These are phyloP conservation scores for Diabrotica balteata DNA, from an alignment of 2,888 invertebrate genomes.

Conservation along the genomic window DNA sequence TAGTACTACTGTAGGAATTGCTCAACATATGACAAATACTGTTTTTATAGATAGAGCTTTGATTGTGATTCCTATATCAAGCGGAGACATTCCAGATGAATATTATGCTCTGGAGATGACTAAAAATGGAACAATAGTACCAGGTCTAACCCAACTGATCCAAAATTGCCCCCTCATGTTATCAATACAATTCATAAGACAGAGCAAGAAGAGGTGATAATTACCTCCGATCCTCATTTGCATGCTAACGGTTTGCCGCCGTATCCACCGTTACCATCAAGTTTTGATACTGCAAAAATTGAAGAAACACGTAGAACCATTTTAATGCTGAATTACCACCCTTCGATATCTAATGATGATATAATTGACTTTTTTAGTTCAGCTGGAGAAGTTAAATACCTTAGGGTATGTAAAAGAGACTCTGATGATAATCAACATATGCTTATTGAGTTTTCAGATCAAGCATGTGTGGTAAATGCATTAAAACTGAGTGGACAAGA, in stretches of 20 bases:
- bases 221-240: conserved; percentile 89
- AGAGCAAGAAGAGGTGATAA: conserved; percentile 79
- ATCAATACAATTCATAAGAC: conserved; percentile 85
- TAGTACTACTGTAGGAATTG: conserved; percentile 86
- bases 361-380: conserved; percentile 85
- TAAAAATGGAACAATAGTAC: conserved; percentile 86
- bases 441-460: conserved; percentile 93
- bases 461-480: conserved; percentile 85
- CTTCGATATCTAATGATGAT: conserved; percentile 75
- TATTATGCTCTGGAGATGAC: conserved; percentile 91
- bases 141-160: conserved; percentile 84
- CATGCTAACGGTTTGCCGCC: conserved; percentile 81
- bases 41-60: conserved; percentile 98
- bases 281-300: conserved; percentile 86
- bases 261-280: conserved; percentile 90
- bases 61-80: conserved; percentile 90
- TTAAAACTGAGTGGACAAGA: conserved; percentile 83
- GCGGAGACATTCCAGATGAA: conserved; percentile 94
- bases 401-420: conserved; percentile 88
- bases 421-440: conserved; percentile 80
- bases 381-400: conserved; percentile 94
- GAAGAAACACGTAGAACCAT: conserved; percentile 97
- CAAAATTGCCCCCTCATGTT: conserved; percentile 89
- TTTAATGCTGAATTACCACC: conserved; percentile 80
- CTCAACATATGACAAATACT: conserved; percentile 97